phyloP scores from a whole-genome alignment of 2,113 vertebrate genomes.

The Callopanchax toddi region DNA sequence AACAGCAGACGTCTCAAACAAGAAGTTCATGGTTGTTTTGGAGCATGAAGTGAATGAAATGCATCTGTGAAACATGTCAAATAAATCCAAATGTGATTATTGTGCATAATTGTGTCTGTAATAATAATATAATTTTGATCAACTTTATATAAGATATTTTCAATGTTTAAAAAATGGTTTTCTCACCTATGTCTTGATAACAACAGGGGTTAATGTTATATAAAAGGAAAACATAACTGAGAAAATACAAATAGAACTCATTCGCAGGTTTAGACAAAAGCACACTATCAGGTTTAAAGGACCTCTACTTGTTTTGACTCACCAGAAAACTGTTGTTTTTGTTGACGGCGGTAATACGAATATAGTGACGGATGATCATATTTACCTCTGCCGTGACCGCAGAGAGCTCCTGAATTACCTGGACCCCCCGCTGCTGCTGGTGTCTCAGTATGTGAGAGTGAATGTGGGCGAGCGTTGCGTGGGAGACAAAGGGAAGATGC shows the following conservation, averaged over 20 bases:
- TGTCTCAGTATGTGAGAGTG: background rate
- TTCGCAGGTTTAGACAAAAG: background rate
- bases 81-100: too few relatives aligned
- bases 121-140: too few relatives aligned
- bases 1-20: constrained; percentile 3
- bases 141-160: too few relatives aligned
- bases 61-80: background rate
- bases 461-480: background rate
- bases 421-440: background rate
- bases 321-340: background rate
- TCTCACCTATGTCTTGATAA: too few relatives aligned
- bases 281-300: background rate
- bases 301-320: background rate
- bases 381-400: background rate
- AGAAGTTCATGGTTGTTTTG: background rate
- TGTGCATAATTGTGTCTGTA: too few relatives aligned
- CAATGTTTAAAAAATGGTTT: too few relatives aligned
- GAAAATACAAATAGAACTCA: too few relatives aligned
- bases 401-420: background rate
- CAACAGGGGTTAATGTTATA: too few relatives aligned
- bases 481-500: constrained; percentile 9
- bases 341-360: background rate
- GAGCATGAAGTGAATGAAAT: too few relatives aligned
- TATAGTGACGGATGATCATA: background rate
- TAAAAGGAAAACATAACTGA: too few relatives aligned